Base-by-base conservation (phyloP, 2,113 vertebrate genomes). In the Axis porcinus region DNA sequence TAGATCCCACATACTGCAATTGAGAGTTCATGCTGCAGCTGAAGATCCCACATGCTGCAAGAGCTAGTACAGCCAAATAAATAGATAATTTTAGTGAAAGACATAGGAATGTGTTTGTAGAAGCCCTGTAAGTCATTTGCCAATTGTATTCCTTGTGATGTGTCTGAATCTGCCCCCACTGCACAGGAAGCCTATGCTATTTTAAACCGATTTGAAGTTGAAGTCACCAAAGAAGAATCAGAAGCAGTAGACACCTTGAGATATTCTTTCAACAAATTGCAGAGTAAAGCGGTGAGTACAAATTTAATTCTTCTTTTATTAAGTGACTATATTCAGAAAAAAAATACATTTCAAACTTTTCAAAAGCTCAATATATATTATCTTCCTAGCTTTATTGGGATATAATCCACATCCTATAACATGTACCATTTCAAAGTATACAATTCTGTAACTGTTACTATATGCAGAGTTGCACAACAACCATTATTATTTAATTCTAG, bases 131-230 rank as follows among this genome's bases (percentile, higher is more conserved):
- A 67, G 40, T 43, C 10, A 28, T 57, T 52, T 78, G 57, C 30
- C 23, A 50, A 0, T 30, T 64, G 16, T 58, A 21, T 60, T 55
- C 28, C 4, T 81, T 58, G 96, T 97, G n/a, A 85, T 62, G 25
- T 50, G 86, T 98, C 67, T 97, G 60, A 97, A 57, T 91, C 62
- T 33, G 6, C 19, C 11, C 82, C 58, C 12, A 3, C 45, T 43
- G 30, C 97, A 21, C 94, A 99, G 99, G 99, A 99, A 98, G 99
- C 99, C 54, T 99, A 98, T 94, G 95, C 98, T 19, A 99, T 99
- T 98, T 98, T 99, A 98, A 98, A 97, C 92, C 97, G 98, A 93
- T 99, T 99, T 98, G 97, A 99, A 97, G 97, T 99, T 50, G 98
- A 99, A 58, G 96, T 99, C 86, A 99, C 99, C 64, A 99, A 99